phyloP scores from a whole-genome alignment of 2,888 invertebrate species.

The Polietes domitor region DNA sequence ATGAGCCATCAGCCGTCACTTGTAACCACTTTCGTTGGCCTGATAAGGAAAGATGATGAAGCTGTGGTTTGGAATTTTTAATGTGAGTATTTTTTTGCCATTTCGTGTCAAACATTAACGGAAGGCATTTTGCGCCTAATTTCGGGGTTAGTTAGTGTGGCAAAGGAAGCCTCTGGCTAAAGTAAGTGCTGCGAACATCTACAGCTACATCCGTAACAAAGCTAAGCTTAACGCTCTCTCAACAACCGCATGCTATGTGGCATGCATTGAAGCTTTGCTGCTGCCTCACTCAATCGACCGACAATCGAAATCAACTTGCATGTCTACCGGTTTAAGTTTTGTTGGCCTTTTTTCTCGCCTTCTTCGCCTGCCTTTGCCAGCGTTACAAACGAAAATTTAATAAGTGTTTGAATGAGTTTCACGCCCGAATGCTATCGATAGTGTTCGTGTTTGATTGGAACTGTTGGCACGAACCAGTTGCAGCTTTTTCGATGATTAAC shows the following conservation, averaged over 20 bases:
- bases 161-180: conserved; percentile 11
- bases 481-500: conserved; percentile 37
- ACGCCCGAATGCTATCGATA: conserved; percentile 43
- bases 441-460: conserved; percentile 10
- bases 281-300: too few relatives aligned
- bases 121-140: conserved; percentile 13
- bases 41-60: conserved; percentile 24
- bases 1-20: not conserved
- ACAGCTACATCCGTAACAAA: not conserved
- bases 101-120: conserved; percentile 55
- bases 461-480: not conserved
- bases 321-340: conserved; percentile 59
- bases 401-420: not conserved
- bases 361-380: conserved; percentile 2
- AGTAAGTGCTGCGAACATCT: conserved; percentile 45
- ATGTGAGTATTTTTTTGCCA: not conserved
- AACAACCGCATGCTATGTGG: conserved; percentile 24
- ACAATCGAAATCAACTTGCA: conserved; percentile 46
- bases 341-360: conserved; percentile 23
- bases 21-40: conserved; percentile 7
- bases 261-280: conserved; percentile 58
- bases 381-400: not conserved
- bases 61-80: conserved; percentile 4
- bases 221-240: conserved; percentile 39
- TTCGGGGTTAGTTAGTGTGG: conserved; percentile 13